Evolutionary conservation across 64 coral and sea anemone genomes (phyloP).

Genomic region (Stichodactyla helianthus): DNA sequence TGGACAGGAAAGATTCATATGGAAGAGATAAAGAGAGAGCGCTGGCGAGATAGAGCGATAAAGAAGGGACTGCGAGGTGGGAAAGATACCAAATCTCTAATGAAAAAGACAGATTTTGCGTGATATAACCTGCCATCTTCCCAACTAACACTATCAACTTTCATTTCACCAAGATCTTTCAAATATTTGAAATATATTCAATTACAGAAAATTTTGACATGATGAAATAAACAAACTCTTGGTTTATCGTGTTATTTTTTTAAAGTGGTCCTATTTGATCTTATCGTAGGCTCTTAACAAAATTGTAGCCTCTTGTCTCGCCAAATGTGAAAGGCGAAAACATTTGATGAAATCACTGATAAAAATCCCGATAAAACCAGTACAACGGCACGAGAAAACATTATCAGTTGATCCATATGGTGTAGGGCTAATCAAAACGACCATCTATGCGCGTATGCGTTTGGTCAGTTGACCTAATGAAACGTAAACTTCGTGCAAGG

Average conservation of each 20-base stretch:
- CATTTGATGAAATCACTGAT: neutral
- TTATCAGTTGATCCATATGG: neutral
- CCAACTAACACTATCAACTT: neutral
- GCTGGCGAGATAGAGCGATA: neutral
- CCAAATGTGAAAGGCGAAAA: neutral
- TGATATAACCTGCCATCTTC: too few species aligned
- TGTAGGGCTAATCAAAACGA: neutral
- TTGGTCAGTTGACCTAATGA: too few species aligned
- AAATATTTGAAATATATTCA: neutral
- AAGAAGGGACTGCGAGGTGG: neutral
- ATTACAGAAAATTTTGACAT: neutral
- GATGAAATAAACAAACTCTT: constrained; percentile 1
- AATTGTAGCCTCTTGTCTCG: neutral
- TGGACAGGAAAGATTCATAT: neutral
- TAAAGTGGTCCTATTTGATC: neutral
- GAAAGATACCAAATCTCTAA: neutral
- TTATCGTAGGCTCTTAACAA: neutral
- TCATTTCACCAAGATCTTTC: neutral
- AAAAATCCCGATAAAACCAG: neutral
- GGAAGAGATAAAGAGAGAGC: neutral
- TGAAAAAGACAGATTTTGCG: neutral
- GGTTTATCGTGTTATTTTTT: neutral
- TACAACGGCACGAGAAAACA: neutral
- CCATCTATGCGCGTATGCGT: too few species aligned
- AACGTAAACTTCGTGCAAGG: too few species aligned